phyloP scores from a whole-genome alignment of 2,797 vertebrate species.

The Steatocranus sp. region DNA sequence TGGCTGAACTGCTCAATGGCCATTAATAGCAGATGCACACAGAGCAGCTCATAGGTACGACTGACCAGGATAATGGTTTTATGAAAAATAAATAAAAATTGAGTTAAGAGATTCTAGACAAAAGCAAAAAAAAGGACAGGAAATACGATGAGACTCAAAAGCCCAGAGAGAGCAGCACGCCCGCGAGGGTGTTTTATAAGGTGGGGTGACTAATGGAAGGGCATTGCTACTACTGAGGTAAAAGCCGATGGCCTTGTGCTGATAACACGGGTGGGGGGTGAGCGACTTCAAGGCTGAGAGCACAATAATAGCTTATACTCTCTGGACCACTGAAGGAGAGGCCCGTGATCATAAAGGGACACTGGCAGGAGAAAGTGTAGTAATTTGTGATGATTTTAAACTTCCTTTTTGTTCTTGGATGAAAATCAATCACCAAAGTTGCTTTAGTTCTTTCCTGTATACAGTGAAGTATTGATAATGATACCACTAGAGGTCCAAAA shows the following conservation, averaged over 20 bases:
- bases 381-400: not conserved
- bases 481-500: not conserved
- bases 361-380: not conserved
- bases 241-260: slow-evolving; percentile 39
- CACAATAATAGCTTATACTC: slow-evolving; percentile 16
- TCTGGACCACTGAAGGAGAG: not conserved
- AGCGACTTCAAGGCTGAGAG: slow-evolving; percentile 29
- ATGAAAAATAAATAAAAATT: not conserved
- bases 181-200: slow-evolving; percentile 19
- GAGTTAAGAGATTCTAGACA: not conserved
- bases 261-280: not conserved
- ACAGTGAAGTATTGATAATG: not conserved
- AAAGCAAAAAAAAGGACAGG: not conserved
- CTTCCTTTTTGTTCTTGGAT: not conserved
- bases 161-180: not conserved
- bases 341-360: not conserved
- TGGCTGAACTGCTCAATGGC: not conserved
- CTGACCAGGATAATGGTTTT: not conserved
- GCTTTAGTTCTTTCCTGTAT: not conserved
- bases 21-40: not conserved
- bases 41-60: not conserved
- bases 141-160: slow-evolving; percentile 18
- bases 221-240: slow-evolving; percentile 40
- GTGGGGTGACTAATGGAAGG: slow-evolving; percentile 55
- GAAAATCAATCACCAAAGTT: not conserved